A percentile compares a stretch with the other conserved stretches of the same genome.
phyloP scores from a whole-genome alignment of 2,113 vertebrate genomes.

The Gracilinanus agilis region DNA sequence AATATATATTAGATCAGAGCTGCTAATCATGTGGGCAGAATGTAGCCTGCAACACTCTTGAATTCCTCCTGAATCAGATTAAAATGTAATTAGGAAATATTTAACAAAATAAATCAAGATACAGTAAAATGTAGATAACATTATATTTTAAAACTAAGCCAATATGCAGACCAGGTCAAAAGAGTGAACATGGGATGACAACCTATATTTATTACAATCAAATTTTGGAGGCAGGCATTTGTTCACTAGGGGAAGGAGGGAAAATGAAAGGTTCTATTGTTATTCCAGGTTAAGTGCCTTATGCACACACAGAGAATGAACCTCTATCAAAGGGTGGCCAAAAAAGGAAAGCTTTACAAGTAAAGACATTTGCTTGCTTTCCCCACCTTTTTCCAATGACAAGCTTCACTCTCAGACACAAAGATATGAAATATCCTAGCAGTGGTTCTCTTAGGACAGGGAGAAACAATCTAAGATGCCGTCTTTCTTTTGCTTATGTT shows the following conservation, averaged over 20 bases:
- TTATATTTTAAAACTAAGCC: background rate
- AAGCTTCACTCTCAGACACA: background rate
- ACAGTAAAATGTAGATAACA: background rate
- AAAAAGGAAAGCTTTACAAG: background rate
- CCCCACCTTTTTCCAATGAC: background rate
- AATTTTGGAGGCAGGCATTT: background rate
- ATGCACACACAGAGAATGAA: too few species aligned
- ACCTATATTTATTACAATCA: background rate
- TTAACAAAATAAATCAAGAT: background rate
- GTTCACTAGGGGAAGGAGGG: background rate
- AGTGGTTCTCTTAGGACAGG: constrained; percentile 33
- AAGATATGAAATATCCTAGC: constrained; percentile 17
- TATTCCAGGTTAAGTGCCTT: background rate
- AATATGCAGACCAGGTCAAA: background rate
- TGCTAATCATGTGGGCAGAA: background rate
- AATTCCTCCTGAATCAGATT: background rate
- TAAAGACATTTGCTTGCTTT: background rate
- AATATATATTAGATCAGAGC: background rate
- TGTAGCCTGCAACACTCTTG: background rate
- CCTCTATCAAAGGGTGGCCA: background rate
- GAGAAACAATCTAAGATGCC: background rate
- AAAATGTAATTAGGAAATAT: background rate
- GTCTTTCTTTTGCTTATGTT: constrained; percentile 24
- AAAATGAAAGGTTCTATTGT: background rate
- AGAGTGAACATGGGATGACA: background rate